phyloP scores from a whole-genome alignment of 2,113 vertebrate genomes.

The Zosterops hypoxanthus region DNA sequence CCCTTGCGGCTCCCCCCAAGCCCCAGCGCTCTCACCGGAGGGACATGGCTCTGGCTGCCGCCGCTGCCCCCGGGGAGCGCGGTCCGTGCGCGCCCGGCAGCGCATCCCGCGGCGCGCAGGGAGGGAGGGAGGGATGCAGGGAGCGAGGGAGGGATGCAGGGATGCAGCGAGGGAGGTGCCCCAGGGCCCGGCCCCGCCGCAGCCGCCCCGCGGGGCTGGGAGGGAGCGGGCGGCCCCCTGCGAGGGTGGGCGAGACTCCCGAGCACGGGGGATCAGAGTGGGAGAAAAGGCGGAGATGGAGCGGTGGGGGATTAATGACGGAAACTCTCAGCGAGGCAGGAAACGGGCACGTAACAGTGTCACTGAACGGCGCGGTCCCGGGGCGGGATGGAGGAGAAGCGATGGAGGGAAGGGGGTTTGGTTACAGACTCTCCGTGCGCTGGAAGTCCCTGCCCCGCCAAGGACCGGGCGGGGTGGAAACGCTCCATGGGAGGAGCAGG shows the following conservation, averaged over 20 bases:
- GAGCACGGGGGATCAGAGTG: rapidly evolving
- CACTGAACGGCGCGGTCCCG: background rate
- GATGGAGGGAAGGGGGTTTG: rapidly evolving
- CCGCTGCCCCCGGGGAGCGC: background rate
- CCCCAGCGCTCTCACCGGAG: background rate
- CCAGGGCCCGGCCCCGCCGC: background rate
- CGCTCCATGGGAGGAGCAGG: background rate
- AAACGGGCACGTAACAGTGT: too few species aligned
- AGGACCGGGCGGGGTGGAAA: rapidly evolving
- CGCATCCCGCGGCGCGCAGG: background rate
- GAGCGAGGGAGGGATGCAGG: background rate
- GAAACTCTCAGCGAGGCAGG: background rate
- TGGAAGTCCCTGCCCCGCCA: rapidly evolving
- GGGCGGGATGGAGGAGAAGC: background rate
- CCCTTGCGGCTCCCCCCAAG: background rate
- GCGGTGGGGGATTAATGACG: background rate
- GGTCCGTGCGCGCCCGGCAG: background rate
- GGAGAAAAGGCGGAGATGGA: background rate
- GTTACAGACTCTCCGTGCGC: rapidly evolving
- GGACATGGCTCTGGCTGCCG: background rate
- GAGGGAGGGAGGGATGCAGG: background rate
- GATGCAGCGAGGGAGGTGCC: background rate
- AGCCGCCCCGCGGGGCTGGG: background rate
- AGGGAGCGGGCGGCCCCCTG: background rate
- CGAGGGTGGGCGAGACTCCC: background rate